Conservation (phyloP, 2,888 invertebrate species). For the Barypeithes pellucidus region DNA sequence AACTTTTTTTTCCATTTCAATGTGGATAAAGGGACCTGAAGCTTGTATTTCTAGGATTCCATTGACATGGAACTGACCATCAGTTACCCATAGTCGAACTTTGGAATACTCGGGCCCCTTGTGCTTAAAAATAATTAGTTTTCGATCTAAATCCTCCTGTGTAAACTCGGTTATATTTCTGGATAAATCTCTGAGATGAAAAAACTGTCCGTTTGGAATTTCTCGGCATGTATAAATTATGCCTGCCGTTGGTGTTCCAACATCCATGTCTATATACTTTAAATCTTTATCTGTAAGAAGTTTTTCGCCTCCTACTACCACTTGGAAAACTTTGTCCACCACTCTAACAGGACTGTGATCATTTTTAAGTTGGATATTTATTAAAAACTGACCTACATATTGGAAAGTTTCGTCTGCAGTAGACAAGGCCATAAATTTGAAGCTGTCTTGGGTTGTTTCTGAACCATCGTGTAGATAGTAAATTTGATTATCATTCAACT, state of each 20-base stretch:
- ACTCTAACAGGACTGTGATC: constrained; percentile 90
- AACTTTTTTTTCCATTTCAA: constrained; percentile 76
- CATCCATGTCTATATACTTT: constrained; percentile 87
- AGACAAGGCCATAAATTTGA: constrained; percentile 84
- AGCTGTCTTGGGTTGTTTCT: constrained; percentile 85
- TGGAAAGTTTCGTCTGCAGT: constrained; percentile 85
- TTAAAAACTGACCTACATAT: constrained; percentile 85
- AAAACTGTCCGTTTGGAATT: constrained; percentile 87
- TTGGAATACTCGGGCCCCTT: constrained; percentile 85
- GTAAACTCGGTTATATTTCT: constrained; percentile 86
- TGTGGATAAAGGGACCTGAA: constrained; percentile 89
- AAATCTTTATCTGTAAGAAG: constrained; percentile 85
- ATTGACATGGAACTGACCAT: constrained; percentile 87
- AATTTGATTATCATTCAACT: constrained; percentile 83
- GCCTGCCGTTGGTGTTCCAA: constrained; percentile 84
- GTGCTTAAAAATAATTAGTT: constrained; percentile 88
- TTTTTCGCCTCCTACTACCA: constrained; percentile 87
- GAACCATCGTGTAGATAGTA: constrained; percentile 95
- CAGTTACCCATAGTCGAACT: constrained; percentile 89
- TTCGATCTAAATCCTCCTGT: constrained; percentile 91
- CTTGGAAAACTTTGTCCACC: constrained; percentile 85
- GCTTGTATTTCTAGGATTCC: constrained; percentile 90
- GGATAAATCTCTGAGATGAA: constrained; percentile 77
- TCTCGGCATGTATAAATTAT: constrained; percentile 87
- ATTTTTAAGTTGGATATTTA: constrained; percentile 88